Conservation (phyloP, 1,140 invertebrate genomes). For the Aphelenchoides besseyi region DNA sequence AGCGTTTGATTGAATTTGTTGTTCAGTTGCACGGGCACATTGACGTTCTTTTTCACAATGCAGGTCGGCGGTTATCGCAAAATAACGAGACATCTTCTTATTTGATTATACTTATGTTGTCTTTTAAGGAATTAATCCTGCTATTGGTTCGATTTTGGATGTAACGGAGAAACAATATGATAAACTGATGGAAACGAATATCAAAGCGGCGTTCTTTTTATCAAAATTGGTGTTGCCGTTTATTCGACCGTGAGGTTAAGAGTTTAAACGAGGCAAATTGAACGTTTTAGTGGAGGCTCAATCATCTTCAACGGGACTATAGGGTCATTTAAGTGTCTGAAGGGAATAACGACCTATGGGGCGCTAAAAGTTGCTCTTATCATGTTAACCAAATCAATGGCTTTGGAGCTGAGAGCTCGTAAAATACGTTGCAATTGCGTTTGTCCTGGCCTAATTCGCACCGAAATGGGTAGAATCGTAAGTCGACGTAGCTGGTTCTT, state of each 20-base stretch:
- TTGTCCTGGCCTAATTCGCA: conserved; percentile 68
- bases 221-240: conserved; percentile 81
- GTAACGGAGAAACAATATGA: conserved; percentile 64
- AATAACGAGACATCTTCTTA: no score
- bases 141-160: conserved; percentile 70
- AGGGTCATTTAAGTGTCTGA: conserved; percentile 76
- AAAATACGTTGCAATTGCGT: conserved; percentile 76
- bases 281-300: conserved; percentile 58
- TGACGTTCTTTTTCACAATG: conserved; percentile 93
- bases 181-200: conserved; percentile 92
- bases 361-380: conserved; percentile 88
- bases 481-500: background rate
- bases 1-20: conserved; percentile 73
- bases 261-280: no score
- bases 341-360: conserved; percentile 82
- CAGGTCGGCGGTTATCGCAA: no score
- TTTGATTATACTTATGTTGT: no score
- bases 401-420: conserved; percentile 61
- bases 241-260: conserved; percentile 70
- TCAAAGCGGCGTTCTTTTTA: conserved; percentile 81
- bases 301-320: conserved; percentile 72
- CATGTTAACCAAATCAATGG: conserved; percentile 78
- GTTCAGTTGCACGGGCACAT: conserved; percentile 77
- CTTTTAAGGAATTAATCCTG: conserved; percentile 75
- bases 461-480: conserved; percentile 10